Conservation (phyloP, 2,888 invertebrate genomes). For the Acleris sparsana region DNA sequence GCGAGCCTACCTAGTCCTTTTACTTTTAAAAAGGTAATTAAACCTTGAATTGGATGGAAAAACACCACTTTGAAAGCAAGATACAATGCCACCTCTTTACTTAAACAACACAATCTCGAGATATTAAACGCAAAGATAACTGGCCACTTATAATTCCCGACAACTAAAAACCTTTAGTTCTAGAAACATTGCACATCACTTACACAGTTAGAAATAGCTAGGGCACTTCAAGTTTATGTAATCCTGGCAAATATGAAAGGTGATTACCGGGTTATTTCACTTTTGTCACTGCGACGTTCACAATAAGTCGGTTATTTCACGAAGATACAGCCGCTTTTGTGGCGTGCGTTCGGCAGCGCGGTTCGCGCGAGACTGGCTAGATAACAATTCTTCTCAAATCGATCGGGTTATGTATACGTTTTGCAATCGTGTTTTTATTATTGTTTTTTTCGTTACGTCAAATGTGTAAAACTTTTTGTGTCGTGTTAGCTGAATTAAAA, state of each 20-base stretch:
- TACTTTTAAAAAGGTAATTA: constrained; percentile 9
- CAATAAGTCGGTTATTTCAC: constrained; percentile 34
- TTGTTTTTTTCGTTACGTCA: constrained; percentile 36
- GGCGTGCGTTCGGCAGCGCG: constrained; percentile 47
- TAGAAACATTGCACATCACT: neutral
- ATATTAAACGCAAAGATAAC: constrained; percentile 2
- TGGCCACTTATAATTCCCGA: constrained; percentile 6
- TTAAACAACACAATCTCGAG: neutral
- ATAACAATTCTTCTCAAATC: constrained; percentile 65
- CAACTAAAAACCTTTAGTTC: neutral
- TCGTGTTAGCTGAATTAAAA: neutral
- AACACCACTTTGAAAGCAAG: constrained; percentile 3
- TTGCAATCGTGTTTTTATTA: constrained; percentile 17
- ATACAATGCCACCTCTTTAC: neutral
- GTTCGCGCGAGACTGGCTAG: constrained; percentile 52
- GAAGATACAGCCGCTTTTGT: constrained; percentile 34
- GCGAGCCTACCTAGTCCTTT: neutral
- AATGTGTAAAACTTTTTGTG: constrained; percentile 35
- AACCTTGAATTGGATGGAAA: constrained; percentile 17
- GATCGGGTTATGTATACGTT: constrained; percentile 49
- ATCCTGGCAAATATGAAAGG: constrained; percentile 23
- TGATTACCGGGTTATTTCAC: constrained; percentile 57
- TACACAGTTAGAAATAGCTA: neutral
- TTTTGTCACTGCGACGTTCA: constrained; percentile 25
- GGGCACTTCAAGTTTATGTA: constrained; percentile 3